A percentile compares a stretch with the other conserved stretches of the same genome.
Conservation (phyloP, 2,888 invertebrate genomes). For the Protonemura montana region DNA sequence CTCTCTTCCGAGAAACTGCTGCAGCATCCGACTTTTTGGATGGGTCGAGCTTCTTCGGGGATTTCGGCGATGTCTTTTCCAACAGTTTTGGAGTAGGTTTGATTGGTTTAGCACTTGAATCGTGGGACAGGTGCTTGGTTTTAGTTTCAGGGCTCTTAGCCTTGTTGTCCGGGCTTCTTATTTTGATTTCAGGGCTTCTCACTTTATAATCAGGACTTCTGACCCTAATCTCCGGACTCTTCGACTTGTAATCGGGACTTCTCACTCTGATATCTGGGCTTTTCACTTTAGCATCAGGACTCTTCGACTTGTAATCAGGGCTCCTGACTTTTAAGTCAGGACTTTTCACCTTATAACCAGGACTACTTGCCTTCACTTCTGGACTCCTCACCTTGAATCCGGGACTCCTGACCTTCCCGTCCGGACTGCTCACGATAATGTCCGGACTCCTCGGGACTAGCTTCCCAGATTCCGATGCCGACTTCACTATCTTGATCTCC, state of each 20-base stretch:
- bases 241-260: neutral
- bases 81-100: neutral
- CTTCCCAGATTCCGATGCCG: neutral
- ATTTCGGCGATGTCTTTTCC: neutral
- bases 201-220: neutral
- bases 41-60: neutral
- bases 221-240: neutral
- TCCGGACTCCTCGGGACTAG: neutral
- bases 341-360: neutral
- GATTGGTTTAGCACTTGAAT: neutral
- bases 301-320: neutral
- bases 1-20: neutral
- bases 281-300: neutral
- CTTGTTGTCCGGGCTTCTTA: neutral
- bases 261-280: neutral
- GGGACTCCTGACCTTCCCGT: neutral
- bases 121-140: neutral
- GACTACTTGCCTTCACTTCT: neutral
- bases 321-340: neutral
- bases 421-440: neutral
- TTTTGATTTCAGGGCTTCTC: neutral
- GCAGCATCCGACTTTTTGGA: neutral
- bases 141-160: neutral
- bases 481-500: neutral
- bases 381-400: neutral